Conservation (phyloP, 2,888 invertebrate species). For the Diaprepes abbreviatus region DNA sequence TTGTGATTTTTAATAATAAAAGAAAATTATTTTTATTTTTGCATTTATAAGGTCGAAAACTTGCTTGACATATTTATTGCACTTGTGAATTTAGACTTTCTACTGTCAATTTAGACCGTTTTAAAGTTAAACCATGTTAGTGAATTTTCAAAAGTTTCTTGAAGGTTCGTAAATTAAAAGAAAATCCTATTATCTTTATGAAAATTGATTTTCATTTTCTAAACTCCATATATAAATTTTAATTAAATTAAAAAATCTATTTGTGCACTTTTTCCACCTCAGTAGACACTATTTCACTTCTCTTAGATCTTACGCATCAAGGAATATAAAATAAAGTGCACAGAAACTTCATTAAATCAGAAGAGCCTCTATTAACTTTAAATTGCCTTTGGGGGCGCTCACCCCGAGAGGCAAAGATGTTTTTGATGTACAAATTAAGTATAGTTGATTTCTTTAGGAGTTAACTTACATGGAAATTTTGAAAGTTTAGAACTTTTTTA, state of each 20-base stretch:
- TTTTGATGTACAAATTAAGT: conserved; percentile 2
- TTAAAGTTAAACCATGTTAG: too few species aligned
- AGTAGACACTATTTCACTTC: neutral
- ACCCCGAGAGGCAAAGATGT: conserved; percentile 18
- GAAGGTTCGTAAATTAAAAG: too few species aligned
- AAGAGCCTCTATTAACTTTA: conserved; percentile 32
- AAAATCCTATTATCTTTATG: too few species aligned
- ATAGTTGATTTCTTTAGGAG: neutral
- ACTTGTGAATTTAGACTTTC: too few species aligned
- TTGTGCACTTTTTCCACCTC: neutral
- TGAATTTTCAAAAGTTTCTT: too few species aligned
- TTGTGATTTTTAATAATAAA: too few species aligned
- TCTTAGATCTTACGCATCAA: conserved; percentile 21
- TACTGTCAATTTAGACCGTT: too few species aligned
- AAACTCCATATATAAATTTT: too few species aligned
- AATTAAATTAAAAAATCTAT: neutral
- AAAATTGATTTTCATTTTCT: too few species aligned
- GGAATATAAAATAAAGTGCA: conserved; percentile 29
- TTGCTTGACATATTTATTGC: too few species aligned
- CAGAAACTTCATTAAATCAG: conserved; percentile 30
- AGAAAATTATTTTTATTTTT: too few species aligned
- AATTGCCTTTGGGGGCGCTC: conserved; percentile 19
- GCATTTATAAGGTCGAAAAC: too few species aligned
- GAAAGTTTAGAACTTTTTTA: neutral
- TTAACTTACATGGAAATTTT: neutral